Base-by-base conservation (phyloP, 1,140 invertebrate genomes). In the Rhizoglyphus robini region DNA sequence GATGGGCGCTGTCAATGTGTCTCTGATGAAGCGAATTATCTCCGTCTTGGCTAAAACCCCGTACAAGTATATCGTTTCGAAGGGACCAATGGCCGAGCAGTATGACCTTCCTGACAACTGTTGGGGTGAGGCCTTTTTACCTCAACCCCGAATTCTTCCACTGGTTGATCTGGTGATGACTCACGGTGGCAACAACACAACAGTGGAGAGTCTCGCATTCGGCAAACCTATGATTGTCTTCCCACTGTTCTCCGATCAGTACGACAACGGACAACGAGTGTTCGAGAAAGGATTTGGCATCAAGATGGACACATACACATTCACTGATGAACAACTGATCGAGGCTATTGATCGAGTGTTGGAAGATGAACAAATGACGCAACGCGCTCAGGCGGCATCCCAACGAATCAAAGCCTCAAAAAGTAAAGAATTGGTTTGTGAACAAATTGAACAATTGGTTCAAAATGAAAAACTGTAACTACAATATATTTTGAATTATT, bases 141-240 rank as follows among this genome's bases (percentile, higher is more conserved):
- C 49, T 31, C 67, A 67, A 36, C 13, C 38, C 4, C n/a, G 18
- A 13, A 54, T 67, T 36, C 30, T 67, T 3, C 29, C 65, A 1
- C 25, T 30, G 15, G 47, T 67, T 41, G 67, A 69, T 68, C 30
- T 73, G 15, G 72, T 74, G 36, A 69, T 74, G n/a, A 72, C 70
- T 36, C 73, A 75, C 38, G 73, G 74, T 57, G 74, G 74, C 4
- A 72, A 68, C 46, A 72, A 72, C 34, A 58, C 65, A 11, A n/a
- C 36, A 1, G 5, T 4, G 2, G 66, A 67, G 34, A 0, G n/a
- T 2, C 34, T 67, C 11, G 13, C 13, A 20, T 32, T 25, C 20
- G 66, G 64, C n/a, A 49, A 31, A n/a, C 46, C 46, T 3, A 23
- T 68, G 18, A 62, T 67, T 2, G 58, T 67, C 3, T 29, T 63